These are phyloP conservation scores for Cololabis saira DNA, from an alignment of 2,113 vertebrate genomes.

Conservation along the genomic window DNA sequence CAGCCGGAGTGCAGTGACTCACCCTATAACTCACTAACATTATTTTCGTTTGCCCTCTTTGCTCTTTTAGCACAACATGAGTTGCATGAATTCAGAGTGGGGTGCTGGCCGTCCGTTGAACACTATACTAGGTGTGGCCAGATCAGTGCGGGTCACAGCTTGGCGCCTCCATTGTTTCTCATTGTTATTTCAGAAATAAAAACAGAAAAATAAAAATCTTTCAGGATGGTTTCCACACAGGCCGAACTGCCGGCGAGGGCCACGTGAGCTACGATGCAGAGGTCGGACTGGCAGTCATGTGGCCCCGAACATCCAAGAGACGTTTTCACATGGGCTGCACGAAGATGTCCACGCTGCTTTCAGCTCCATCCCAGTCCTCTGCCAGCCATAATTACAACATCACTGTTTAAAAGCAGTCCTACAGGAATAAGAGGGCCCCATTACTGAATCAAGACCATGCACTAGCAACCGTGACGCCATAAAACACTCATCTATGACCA, in stretches of 20 bases:
- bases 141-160: slow-evolving; percentile 52
- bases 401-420: slow-evolving; percentile 63
- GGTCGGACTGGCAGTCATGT: slow-evolving; percentile 37
- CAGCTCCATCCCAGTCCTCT: slow-evolving; percentile 51
- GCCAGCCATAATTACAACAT: slow-evolving; percentile 66
- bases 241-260: slow-evolving; percentile 38
- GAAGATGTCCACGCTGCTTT: slow-evolving; percentile 45
- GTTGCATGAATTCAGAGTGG: slow-evolving; percentile 28
- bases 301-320: slow-evolving; percentile 40
- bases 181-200: slow-evolving; percentile 67
- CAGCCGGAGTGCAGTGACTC: slow-evolving; percentile 52
- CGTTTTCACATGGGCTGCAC: slow-evolving; percentile 46
- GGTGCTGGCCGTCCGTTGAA: slow-evolving; percentile 35
- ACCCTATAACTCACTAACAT: slow-evolving; percentile 42
- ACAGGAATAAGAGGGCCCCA: slow-evolving; percentile 61
- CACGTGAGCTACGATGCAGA: slow-evolving; percentile 48
- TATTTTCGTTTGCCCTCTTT: slow-evolving; percentile 39
- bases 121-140: slow-evolving; percentile 57
- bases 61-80: slow-evolving; percentile 23
- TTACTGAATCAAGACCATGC: slow-evolving; percentile 53
- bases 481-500: slow-evolving; percentile 76
- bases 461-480: slow-evolving; percentile 52
- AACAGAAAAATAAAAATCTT: slow-evolving; percentile 37
- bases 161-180: slow-evolving; percentile 70
- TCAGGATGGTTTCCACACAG: slow-evolving; percentile 60